A percentile compares a stretch with the other conserved stretches of the same genome.
Evolutionary conservation across 64 coral and sea anemone species (phyloP).

Genomic region (Porites lutea): DNA sequence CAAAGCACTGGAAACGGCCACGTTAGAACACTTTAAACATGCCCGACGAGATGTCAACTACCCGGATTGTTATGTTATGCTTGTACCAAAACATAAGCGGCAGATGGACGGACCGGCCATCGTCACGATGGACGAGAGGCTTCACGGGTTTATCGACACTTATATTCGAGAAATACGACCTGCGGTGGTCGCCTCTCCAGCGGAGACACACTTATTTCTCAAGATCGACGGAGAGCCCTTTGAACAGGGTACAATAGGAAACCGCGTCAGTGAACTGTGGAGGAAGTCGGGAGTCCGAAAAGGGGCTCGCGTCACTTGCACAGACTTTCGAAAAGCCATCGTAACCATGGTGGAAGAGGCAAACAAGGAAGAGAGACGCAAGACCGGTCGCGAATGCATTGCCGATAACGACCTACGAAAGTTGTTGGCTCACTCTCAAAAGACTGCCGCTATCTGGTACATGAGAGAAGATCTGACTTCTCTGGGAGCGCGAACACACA

Average conservation of each 20-base stretch:
- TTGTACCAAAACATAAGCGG: background rate
- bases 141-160: background rate
- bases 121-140: background rate
- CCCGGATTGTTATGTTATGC: background rate
- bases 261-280: background rate
- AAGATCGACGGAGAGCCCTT: background rate
- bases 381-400: background rate
- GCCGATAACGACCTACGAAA: background rate
- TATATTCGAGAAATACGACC: background rate
- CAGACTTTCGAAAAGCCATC: background rate
- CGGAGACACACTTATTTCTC: background rate
- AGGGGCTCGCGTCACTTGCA: background rate
- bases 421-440: background rate
- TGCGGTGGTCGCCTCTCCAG: background rate
- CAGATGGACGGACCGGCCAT: background rate
- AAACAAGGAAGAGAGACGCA: background rate
- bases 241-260: background rate
- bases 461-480: background rate
- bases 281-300: background rate
- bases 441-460: background rate
- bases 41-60: background rate
- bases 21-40: background rate
- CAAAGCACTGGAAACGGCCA: background rate
- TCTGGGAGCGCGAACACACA: background rate
- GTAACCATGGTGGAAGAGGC: background rate